Evolutionary conservation across 2,113 vertebrate genomes (phyloP).

Genomic region (Embiotoca jacksoni): DNA sequence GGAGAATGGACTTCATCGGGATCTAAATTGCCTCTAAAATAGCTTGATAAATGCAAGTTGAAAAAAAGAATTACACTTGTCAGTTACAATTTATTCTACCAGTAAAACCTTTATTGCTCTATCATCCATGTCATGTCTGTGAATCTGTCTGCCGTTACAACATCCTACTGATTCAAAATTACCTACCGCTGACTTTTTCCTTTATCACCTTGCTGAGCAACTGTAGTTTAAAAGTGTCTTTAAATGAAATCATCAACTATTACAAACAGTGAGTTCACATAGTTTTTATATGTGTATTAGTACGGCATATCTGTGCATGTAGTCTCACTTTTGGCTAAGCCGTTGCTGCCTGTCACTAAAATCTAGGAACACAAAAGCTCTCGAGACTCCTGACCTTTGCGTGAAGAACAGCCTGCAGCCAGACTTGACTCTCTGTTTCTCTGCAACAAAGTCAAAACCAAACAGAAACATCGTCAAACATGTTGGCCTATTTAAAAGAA

Average conservation of each 20-base stretch:
- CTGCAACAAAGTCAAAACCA: slow-evolving; percentile 37
- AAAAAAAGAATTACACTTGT: slow-evolving; percentile 67
- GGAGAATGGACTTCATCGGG: slow-evolving; percentile 54
- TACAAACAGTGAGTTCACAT: neutral
- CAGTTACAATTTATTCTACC: slow-evolving; percentile 68
- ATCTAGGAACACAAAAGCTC: slow-evolving; percentile 25
- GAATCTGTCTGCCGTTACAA: slow-evolving; percentile 48
- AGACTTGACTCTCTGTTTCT: slow-evolving; percentile 38
- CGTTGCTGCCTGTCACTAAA: slow-evolving; percentile 20
- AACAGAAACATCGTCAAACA: slow-evolving; percentile 21
- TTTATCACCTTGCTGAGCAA: slow-evolving; percentile 15
- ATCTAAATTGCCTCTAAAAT: slow-evolving; percentile 65
- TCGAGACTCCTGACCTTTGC: slow-evolving; percentile 43
- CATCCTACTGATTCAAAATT: slow-evolving; percentile 54
- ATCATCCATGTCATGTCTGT: slow-evolving; percentile 62
- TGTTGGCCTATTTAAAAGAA: slow-evolving; percentile 13
- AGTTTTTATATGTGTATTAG: neutral
- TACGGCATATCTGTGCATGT: neutral
- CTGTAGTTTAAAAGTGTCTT: slow-evolving; percentile 17
- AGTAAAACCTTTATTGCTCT: slow-evolving; percentile 62
- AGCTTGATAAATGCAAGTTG: slow-evolving; percentile 64
- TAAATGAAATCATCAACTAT: slow-evolving; percentile 16
- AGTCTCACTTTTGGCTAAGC: neutral
- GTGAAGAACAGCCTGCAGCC: slow-evolving; percentile 42
- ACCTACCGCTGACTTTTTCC: slow-evolving; percentile 6